These are phyloP conservation scores for Platycheirus albimanus DNA, from an alignment of 2,888 invertebrate species.

Conservation along the genomic window DNA sequence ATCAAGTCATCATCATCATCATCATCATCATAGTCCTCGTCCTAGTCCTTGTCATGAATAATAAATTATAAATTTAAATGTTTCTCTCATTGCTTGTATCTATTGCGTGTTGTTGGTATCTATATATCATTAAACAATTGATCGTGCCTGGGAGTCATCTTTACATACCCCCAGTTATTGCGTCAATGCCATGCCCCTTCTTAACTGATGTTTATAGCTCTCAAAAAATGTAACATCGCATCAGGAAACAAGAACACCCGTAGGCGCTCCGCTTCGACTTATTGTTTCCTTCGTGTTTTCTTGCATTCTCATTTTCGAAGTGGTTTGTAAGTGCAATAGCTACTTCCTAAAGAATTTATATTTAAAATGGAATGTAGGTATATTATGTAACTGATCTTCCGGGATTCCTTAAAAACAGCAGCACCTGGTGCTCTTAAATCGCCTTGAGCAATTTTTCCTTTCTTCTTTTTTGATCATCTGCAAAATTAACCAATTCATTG, in stretches of 20 bases:
- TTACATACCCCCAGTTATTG: neutral
- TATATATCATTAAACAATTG: slow-evolving; percentile 53
- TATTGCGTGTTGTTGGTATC: slow-evolving; percentile 49
- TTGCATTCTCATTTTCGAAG: slow-evolving; percentile 40
- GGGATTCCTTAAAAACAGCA: slow-evolving; percentile 41
- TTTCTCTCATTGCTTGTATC: slow-evolving; percentile 35
- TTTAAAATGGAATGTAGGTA: neutral
- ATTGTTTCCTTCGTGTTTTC: slow-evolving; percentile 40
- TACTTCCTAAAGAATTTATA: slow-evolving; percentile 15
- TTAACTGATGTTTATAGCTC: slow-evolving; percentile 28
- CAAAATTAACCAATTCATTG: slow-evolving; percentile 73
- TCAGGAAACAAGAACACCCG: slow-evolving; percentile 54
- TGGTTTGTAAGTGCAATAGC: slow-evolving; percentile 70
- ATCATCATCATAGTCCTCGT: too few relatives aligned
- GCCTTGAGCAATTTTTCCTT: slow-evolving; percentile 59
- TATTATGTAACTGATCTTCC: slow-evolving; percentile 63
- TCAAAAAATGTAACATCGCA: slow-evolving; percentile 50
- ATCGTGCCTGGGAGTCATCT: slow-evolving; percentile 54
- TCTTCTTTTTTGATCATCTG: slow-evolving; percentile 66
- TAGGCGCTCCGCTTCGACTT: slow-evolving; percentile 58
- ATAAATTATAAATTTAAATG: slow-evolving; percentile 71
- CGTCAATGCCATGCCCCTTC: neutral
- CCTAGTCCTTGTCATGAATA: slow-evolving; percentile 71
- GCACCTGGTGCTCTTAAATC: slow-evolving; percentile 58
- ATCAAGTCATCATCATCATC: slow-evolving; percentile 62